Evolutionary conservation across 2,888 invertebrate species (phyloP), one percentile per base, ranked within the genome.

Genomic region (Amorpha juglandis): DNA sequence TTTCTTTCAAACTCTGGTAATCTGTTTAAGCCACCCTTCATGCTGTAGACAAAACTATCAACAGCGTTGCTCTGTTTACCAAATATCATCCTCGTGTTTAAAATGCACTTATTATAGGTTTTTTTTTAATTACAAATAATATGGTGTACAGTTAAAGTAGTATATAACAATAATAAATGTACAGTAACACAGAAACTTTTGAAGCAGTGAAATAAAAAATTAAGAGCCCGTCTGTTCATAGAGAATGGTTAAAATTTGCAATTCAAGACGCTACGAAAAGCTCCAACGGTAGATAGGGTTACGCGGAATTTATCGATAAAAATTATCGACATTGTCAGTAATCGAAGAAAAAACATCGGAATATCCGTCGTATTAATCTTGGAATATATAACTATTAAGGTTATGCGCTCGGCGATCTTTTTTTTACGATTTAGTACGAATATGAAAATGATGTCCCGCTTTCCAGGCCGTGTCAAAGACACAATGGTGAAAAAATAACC

Each of bases 231-330:
- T 55, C 55, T 74, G 71, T 75, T 74, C 70, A 72, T 69, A 71
- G 75, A 73, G 73, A 72, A 72, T 74, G 72, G 74, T 72, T 74
- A 68, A 76, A 81, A 87, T 87, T 88, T 87, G 83, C 86, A 88
- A 87, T 86, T 87, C 87, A 87, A 83, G 79, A 70, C 82, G 78
- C 76, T 65, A 71, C 68, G 71, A 58, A 71, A 73, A 72, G 71
- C 75, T 66, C 68, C 62, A 38, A 58, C 58, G 11, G 19, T 12
- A 19, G 12, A 16, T 42, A 58, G 19, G 58, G 38, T 21, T 58
- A 42, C 11, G 12, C 12, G 11, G 11, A 19, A 2, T 50, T 21
- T 58, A 9, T 12, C 38, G 7, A 42, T 58, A 42, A 19, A 19
- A 58, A 19, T 6, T 6, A 19, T 58, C 58, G 58, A 58, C n/a